These are phyloP conservation scores for Phrynocephalus vlangalii DNA, from an alignment of 2,797 vertebrate genomes.

Conservation along the genomic window DNA sequence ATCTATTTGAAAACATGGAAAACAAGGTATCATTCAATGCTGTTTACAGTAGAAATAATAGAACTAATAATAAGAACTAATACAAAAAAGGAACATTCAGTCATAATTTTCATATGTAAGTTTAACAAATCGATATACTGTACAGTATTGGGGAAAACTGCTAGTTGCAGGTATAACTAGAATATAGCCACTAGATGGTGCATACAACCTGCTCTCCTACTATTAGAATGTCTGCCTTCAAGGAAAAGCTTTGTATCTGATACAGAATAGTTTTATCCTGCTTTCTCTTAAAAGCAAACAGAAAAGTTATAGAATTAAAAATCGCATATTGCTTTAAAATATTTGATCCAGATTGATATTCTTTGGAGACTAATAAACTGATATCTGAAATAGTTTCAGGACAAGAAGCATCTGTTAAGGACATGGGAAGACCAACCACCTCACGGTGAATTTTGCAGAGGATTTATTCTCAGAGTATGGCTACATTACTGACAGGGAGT, in stretches of 20 bases:
- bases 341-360: background rate
- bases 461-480: too few species aligned
- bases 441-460: background rate
- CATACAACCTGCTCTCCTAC: slow-evolving; percentile 45
- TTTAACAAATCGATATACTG: background rate
- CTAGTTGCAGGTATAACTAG: background rate
- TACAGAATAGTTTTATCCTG: slow-evolving; percentile 9
- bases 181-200: slow-evolving; percentile 79
- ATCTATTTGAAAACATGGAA: background rate
- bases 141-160: background rate
- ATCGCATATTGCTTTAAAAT: background rate
- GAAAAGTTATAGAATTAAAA: slow-evolving; percentile 4
- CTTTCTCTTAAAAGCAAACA: slow-evolving; percentile 3
- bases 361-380: background rate
- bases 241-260: slow-evolving; percentile 35
- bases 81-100: background rate
- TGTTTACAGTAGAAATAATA: background rate
- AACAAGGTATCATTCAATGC: background rate
- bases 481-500: too few species aligned
- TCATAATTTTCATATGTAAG: background rate
- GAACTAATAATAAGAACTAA: background rate
- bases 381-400: background rate
- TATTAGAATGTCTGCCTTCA: slow-evolving; percentile 12
- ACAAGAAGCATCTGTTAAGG: background rate
- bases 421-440: background rate